Evolutionary conservation across 2,797 vertebrate genomes (phyloP).

Genomic region (Apogon hyalosoma): DNA sequence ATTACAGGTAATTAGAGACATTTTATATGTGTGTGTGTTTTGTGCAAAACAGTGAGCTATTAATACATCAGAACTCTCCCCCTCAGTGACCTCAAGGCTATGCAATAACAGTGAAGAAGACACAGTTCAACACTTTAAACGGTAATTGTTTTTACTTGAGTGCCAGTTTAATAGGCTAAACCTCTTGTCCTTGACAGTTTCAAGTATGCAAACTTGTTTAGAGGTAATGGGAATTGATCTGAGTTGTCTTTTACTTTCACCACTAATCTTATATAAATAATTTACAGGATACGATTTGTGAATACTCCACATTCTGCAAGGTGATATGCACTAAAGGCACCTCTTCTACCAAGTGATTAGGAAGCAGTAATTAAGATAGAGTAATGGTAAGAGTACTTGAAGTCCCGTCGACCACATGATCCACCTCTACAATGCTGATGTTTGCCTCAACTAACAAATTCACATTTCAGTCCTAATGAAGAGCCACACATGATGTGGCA

Average conservation of each 20-base stretch:
- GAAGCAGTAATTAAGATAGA: conserved; percentile 42
- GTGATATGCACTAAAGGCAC: not conserved
- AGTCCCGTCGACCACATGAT: not conserved
- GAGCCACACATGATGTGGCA: too few relatives aligned
- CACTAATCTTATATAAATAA: conserved; percentile 24
- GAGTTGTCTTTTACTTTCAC: too few relatives aligned
- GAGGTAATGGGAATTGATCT: too few relatives aligned
- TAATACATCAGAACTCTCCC: conserved; percentile 42
- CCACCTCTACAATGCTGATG: too few relatives aligned
- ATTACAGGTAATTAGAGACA: conserved; percentile 29
- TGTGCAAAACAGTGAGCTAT: conserved; percentile 16
- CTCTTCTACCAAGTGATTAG: conserved; percentile 36
- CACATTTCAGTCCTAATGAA: too few relatives aligned
- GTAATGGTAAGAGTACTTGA: conserved; percentile 36
- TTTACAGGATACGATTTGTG: conserved; percentile 45
- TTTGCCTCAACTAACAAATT: too few relatives aligned
- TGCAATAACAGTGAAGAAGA: conserved; percentile 51
- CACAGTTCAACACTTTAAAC: conserved; percentile 16
- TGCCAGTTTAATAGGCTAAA: conserved; percentile 39
- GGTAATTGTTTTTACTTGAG: conserved; percentile 26
- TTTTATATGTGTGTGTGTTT: conserved; percentile 24
- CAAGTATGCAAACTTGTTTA: conserved; percentile 19
- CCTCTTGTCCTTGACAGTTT: conserved; percentile 27
- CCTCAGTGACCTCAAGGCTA: conserved; percentile 52
- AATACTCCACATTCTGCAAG: too few relatives aligned